Base-by-base conservation (phyloP, 1,140 invertebrate genomes). In the Aphelenchoides besseyi region DNA sequence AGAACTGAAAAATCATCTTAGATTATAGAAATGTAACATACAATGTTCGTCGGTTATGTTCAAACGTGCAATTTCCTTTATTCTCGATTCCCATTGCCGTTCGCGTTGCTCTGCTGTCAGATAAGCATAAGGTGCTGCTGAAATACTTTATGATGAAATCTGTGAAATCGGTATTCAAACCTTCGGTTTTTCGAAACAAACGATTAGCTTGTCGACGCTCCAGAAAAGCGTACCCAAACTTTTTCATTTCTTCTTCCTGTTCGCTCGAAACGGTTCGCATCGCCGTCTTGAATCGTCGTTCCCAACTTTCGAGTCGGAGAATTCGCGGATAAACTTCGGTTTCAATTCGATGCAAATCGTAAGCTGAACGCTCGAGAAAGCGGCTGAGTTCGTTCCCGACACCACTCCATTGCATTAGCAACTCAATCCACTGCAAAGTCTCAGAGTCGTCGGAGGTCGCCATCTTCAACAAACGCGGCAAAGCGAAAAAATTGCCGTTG, bases 391-490 rank as follows among this genome's bases (percentile, higher is more conserved):
- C 5, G 5, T 33, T 28, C 12, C 55, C 55, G 26, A 23, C 18
- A 12, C 32, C 55, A 28, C 41, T 5, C 5, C 55, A 59, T 59
- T 59, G 55, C 55, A 59, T 59, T 23, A 59, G 55, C 26, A 5
- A 33, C 32, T 59, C 55, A 33, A 59, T 5, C 55, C 55, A 59
- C 18, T 59, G 5, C 16, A 59, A 33, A 5, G 18, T 59, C 18
- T 59, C 55, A 12, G 5, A 12, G 32, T 59, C 32, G 55, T 59
- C 55, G 5, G 32, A 33, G 55, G 55, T 18, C 5, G 55, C 55
- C 5, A 29, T 29, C 5, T 18, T 5, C 12, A 59, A 23, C 5
- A 59, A 23, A 33, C 12, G 5, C 26, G 55, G 55, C 55, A 59
- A 8, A 8, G 55, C 5, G 5, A 59, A 23, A 8, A 33, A 23